phyloP scores from a whole-genome alignment of 1,140 invertebrate genomes.

The Bombus pascuorum region DNA sequence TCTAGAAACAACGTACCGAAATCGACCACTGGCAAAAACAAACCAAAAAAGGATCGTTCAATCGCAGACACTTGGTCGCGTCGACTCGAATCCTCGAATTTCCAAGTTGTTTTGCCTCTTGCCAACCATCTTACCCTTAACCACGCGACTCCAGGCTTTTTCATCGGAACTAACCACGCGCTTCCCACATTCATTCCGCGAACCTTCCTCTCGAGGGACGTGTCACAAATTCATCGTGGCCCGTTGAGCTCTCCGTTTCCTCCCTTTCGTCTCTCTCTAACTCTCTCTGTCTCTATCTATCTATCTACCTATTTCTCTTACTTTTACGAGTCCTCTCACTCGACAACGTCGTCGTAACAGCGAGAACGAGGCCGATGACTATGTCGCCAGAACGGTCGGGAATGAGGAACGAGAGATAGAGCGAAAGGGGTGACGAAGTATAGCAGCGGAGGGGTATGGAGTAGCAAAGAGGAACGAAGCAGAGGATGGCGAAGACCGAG shows the following conservation, averaged over 20 bases:
- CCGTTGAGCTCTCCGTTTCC: background rate
- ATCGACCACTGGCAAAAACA: background rate
- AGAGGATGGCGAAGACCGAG: conserved; percentile 17
- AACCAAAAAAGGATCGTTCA: background rate
- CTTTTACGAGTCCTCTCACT: conserved; percentile 10
- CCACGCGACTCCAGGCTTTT: background rate
- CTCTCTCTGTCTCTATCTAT: too few relatives aligned
- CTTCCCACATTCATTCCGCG: background rate
- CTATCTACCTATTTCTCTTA: too few relatives aligned
- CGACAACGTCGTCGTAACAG: conserved; percentile 33
- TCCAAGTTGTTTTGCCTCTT: background rate
- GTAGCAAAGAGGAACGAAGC: background rate
- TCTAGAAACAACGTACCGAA: background rate
- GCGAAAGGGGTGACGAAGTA: background rate
- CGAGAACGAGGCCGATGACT: conserved; percentile 46
- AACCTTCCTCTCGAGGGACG: conserved; percentile 29
- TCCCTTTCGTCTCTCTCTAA: background rate
- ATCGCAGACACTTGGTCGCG: background rate
- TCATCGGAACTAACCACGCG: background rate
- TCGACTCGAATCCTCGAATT: background rate
- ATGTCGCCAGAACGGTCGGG: background rate
- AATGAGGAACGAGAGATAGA: background rate
- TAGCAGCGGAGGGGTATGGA: background rate
- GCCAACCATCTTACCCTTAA: background rate
- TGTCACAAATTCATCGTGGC: conserved; percentile 42